A percentile compares a stretch with the other conserved stretches of the same genome.
These are phyloP conservation scores for Thamnophis sirtalis DNA, from an alignment of 2,113 vertebrate species.

Conservation along the genomic window DNA sequence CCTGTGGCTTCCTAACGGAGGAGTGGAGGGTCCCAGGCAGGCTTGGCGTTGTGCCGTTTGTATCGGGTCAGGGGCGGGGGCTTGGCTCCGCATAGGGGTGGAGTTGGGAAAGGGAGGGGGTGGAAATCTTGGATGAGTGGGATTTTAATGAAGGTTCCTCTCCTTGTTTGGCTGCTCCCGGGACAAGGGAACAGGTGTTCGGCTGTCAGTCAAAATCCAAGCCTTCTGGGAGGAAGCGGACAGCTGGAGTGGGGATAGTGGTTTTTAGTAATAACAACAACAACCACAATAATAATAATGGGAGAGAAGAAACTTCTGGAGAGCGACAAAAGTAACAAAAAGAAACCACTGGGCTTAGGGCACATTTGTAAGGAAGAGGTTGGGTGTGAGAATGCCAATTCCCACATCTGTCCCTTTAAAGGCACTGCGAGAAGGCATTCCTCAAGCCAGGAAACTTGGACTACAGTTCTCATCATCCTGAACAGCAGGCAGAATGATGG, in stretches of 20 bases:
- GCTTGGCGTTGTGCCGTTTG: background rate
- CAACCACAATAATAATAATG: background rate
- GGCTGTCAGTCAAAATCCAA: constrained; percentile 65
- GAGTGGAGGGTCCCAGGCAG: background rate
- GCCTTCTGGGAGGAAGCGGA: background rate
- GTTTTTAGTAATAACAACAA: background rate
- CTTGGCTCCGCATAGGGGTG: constrained; percentile 4
- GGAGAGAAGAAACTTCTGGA: background rate
- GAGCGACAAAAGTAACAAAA: background rate
- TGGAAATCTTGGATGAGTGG: constrained; percentile 16
- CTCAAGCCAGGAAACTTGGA: background rate
- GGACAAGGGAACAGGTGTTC: constrained; percentile 72
- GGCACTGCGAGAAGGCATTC: background rate
- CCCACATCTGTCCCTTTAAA: background rate
- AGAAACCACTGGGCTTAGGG: constrained; percentile 42
- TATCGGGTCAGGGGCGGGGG: constrained; percentile 21
- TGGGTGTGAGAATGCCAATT: background rate
- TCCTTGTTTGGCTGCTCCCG: constrained; percentile 51
- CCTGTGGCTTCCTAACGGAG: background rate
- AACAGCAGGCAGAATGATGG: background rate
- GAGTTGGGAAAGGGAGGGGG: background rate
- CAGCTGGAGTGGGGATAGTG: background rate
- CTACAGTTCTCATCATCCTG: background rate
- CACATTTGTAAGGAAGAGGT: background rate
- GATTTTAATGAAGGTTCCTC: constrained; percentile 50